Conservation (phyloP, 2,113 vertebrate genomes). For the Redunca redunca region DNA sequence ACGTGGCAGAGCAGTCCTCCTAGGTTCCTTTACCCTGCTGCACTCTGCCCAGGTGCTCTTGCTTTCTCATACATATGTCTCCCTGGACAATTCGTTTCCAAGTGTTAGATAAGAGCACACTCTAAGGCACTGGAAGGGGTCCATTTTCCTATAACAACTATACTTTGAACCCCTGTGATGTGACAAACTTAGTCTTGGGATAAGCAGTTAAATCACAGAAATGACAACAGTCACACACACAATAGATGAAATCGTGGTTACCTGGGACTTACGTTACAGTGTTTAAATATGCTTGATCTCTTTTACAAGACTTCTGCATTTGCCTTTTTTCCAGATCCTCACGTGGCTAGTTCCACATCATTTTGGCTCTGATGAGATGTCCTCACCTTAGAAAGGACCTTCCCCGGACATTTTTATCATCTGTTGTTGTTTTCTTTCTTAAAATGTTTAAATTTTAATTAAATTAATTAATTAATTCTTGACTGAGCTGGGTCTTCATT, state of each 20-base stretch:
- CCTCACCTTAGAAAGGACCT: neutral
- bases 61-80: neutral
- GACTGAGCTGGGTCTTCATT: neutral
- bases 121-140: neutral
- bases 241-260: neutral
- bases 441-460: neutral
- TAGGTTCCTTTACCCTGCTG: neutral
- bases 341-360: neutral
- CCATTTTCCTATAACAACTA: neutral
- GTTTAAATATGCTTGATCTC: neutral
- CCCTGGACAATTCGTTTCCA: neutral
- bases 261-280: neutral
- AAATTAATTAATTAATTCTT: neutral
- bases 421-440: neutral
- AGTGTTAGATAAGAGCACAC: neutral
- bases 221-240: no score
- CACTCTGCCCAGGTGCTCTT: neutral
- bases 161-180: neutral
- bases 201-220: neutral
- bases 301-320: neutral
- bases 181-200: neutral
- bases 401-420: neutral
- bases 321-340: neutral
- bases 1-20: neutral
- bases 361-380: neutral